These are phyloP conservation scores for Drosophila tripunctata DNA, from an alignment of 2,888 invertebrate genomes.

Conservation along the genomic window DNA sequence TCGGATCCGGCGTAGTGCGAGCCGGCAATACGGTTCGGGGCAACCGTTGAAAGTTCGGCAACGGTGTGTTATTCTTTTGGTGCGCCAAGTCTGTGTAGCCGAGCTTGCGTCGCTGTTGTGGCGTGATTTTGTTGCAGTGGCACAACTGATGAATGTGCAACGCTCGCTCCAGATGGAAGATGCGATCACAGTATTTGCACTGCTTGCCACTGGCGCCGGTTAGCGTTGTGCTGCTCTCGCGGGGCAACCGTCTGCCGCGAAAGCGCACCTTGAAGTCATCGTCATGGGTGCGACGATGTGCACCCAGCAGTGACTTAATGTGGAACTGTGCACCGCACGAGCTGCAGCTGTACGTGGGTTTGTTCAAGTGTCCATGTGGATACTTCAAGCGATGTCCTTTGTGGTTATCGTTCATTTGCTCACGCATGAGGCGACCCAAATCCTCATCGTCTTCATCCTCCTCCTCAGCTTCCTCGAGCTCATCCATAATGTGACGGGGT, in stretches of 20 bases:
- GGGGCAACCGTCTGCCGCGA: background rate
- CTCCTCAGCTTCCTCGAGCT: constrained; percentile 27
- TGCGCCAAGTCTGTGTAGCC: constrained; percentile 64
- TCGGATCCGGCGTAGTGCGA: constrained; percentile 23
- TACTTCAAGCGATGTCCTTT: constrained; percentile 6
- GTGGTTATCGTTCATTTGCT: constrained; percentile 11
- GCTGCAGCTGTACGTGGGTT: constrained; percentile 51
- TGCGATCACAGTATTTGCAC: constrained; percentile 66
- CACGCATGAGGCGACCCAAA: constrained; percentile 9
- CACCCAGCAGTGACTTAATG: constrained; percentile 62
- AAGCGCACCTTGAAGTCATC: constrained; percentile 60
- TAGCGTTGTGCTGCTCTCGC: constrained; percentile 6
- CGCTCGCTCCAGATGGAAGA: constrained; percentile 62
- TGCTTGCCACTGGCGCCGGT: constrained; percentile 11
- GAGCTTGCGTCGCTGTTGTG: constrained; percentile 64
- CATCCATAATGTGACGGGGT: constrained; percentile 31
- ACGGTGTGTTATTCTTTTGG: constrained; percentile 66
- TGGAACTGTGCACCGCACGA: constrained; percentile 58
- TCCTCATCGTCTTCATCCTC: constrained; percentile 25
- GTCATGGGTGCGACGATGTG: constrained; percentile 61
- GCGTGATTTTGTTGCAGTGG: constrained; percentile 66
- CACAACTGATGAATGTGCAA: constrained; percentile 67
- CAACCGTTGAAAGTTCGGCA: constrained; percentile 53
- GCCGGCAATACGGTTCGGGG: constrained; percentile 3
- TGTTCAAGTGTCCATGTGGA: constrained; percentile 2